Evolutionary conservation across 2,888 invertebrate species (phyloP).

Genomic region (Noctua janthe): DNA sequence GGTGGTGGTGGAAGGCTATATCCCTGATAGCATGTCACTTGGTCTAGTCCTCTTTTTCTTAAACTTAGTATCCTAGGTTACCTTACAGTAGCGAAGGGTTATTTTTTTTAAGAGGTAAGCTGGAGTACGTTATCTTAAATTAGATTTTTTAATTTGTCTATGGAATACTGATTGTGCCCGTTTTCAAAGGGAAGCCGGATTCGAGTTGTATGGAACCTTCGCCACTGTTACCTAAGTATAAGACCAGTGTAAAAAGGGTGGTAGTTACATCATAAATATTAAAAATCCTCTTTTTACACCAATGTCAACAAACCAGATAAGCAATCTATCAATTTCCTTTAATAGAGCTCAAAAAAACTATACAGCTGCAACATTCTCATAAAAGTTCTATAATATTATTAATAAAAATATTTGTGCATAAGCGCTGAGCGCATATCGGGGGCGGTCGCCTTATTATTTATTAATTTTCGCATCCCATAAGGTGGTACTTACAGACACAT

Average conservation of each 20-base stretch:
- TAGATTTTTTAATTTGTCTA: too few species aligned
- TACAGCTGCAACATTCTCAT: slow-evolving; percentile 39
- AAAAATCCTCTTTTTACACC: slow-evolving; percentile 1
- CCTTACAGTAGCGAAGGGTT: too few species aligned
- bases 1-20: too few species aligned
- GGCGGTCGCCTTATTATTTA: slow-evolving; percentile 81
- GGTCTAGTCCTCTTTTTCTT: too few species aligned
- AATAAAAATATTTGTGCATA: slow-evolving; percentile 57
- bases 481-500: slow-evolving; percentile 79
- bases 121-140: too few species aligned
- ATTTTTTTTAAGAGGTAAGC: too few species aligned
- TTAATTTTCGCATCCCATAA: slow-evolving; percentile 84
- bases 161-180: too few species aligned
- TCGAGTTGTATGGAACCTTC: too few species aligned
- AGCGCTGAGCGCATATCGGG: slow-evolving; percentile 44
- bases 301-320: slow-evolving; percentile 9
- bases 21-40: too few species aligned
- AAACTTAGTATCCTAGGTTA: too few species aligned
- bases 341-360: slow-evolving; percentile 27
- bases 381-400: slow-evolving; percentile 29
- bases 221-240: too few species aligned
- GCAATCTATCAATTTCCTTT: slow-evolving; percentile 23
- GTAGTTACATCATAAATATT: background rate
- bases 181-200: too few species aligned
- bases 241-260: background rate